Evolutionary conservation across 2,797 vertebrate species (phyloP).

Genomic region (Tauraco hartlaubi): DNA sequence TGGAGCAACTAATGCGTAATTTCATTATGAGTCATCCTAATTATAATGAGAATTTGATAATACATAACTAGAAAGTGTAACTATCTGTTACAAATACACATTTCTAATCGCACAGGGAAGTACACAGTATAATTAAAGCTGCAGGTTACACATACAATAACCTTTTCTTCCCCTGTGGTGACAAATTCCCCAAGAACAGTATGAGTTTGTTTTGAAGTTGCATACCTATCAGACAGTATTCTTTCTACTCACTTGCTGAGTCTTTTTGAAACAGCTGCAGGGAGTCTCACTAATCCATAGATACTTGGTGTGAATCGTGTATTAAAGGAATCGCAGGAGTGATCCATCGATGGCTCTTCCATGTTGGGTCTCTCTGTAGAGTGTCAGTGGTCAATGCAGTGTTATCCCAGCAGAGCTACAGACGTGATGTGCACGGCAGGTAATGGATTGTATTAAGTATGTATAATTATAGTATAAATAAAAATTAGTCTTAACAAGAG

Average conservation of each 20-base stretch:
- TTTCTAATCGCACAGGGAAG: constrained; percentile 61
- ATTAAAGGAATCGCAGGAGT: constrained; percentile 48
- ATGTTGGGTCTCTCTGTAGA: neutral
- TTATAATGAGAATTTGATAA: constrained; percentile 74
- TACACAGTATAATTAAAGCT: constrained; percentile 43
- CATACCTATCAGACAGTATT: neutral
- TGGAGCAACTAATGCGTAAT: constrained; percentile 63
- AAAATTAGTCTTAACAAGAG: neutral
- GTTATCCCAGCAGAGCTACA: neutral
- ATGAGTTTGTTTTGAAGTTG: constrained; percentile 3
- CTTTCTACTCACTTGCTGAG: neutral
- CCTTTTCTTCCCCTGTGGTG: neutral
- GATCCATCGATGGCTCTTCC: neutral
- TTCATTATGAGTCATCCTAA: constrained; percentile 77
- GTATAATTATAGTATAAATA: neutral
- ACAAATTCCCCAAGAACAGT: neutral
- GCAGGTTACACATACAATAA: neutral
- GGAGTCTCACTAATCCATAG: constrained; percentile 19
- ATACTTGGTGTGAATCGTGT: neutral
- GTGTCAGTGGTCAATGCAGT: neutral
- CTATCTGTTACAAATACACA: constrained; percentile 71
- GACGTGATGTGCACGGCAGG: fast-evolving
- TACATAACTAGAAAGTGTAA: constrained; percentile 69
- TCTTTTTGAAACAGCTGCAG: constrained; percentile 14
- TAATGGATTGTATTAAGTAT: neutral